Base-by-base conservation (phyloP, 2,888 invertebrate species). In the Polylopha cassiicola region DNA sequence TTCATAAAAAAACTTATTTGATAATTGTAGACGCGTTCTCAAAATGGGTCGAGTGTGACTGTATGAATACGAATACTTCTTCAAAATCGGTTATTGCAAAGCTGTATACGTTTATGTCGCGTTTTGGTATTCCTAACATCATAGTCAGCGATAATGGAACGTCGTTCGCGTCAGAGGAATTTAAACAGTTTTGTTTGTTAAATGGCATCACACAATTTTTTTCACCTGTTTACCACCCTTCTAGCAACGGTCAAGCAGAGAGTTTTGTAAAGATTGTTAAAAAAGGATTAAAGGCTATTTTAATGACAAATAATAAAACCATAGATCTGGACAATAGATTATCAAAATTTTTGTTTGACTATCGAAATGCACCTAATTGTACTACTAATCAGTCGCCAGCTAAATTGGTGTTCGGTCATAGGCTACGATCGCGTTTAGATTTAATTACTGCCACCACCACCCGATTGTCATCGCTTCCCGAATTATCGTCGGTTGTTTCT, bases 21-120 rank as follows among this genome's bases (percentile, higher is more conserved):
- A 27, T 53, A 6, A 11, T 51, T 7, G 46, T 50, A 1, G 53
- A 51, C 18, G 53, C 50, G 2, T 28, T 44, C 26, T 37, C 36
- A 1, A 53, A 49, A 33, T 55, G 50, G 50, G 47, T 53, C 1
- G 51, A 55, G 26, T 29, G 32, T 1, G 47, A 38, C 11, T 18
- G 21, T 2, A 42, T 45, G 39, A 22, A 22, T 4, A 28, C 6
- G 6, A 36, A n/a, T 4, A 11, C 10, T 13, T 27, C 30, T 4
- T 8, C 17, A 10, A 15, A 18, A 14, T 8, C 11, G 23, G 10
- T 39, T 4, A 39, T 44, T 7, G 11, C 15, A 2, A 37, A 39
- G 8, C 11, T 45, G 9, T 24, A 16, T 21, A 37, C 39, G 9
- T 27, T 41, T 4, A 41, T 45, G 37, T 16, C 26, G 3, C 16